These are phyloP conservation scores for Lordiphosa collinella DNA, from an alignment of 1,140 invertebrate species.

Conservation along the genomic window DNA sequence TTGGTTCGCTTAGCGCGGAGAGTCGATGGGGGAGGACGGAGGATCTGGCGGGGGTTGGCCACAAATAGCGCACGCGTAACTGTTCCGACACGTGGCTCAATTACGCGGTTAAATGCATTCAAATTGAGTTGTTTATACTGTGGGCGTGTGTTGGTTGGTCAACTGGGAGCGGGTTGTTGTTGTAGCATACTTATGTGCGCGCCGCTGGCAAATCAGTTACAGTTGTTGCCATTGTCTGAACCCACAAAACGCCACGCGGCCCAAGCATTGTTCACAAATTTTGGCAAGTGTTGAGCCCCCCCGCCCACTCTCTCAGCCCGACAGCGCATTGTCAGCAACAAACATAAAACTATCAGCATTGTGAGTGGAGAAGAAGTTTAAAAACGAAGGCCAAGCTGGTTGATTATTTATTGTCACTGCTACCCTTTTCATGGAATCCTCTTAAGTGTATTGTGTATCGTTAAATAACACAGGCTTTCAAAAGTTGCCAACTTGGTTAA, in stretches of 20 bases:
- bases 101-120: slow-evolving; percentile 79
- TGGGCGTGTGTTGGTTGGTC: slow-evolving; percentile 47
- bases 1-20: slow-evolving; percentile 54
- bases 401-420: slow-evolving; percentile 56
- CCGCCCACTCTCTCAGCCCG: slow-evolving; percentile 1
- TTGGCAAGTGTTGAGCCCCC: slow-evolving; percentile 40
- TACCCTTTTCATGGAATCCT: slow-evolving; percentile 58
- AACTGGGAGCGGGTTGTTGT: slow-evolving; percentile 24
- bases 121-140: slow-evolving; percentile 79
- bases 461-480: slow-evolving; percentile 56
- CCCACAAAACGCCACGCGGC: slow-evolving; percentile 57
- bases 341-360: slow-evolving; percentile 72
- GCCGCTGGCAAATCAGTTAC: slow-evolving; percentile 63
- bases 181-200: slow-evolving; percentile 38
- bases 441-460: slow-evolving; percentile 45
- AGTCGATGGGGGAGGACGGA: slow-evolving; percentile 1
- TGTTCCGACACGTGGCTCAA: slow-evolving; percentile 66
- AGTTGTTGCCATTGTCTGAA: slow-evolving; percentile 36
- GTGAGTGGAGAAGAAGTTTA: slow-evolving; percentile 25
- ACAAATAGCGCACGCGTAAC: slow-evolving; percentile 71
- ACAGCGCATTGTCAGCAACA: slow-evolving; percentile 22
- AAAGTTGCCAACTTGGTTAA: neutral
- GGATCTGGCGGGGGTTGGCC: slow-evolving; percentile 30
- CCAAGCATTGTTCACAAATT: slow-evolving; percentile 58
- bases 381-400: slow-evolving; percentile 14